Base-by-base conservation (phyloP, 2,888 invertebrate genomes). In the Mesorhabditis spiculigera region DNA sequence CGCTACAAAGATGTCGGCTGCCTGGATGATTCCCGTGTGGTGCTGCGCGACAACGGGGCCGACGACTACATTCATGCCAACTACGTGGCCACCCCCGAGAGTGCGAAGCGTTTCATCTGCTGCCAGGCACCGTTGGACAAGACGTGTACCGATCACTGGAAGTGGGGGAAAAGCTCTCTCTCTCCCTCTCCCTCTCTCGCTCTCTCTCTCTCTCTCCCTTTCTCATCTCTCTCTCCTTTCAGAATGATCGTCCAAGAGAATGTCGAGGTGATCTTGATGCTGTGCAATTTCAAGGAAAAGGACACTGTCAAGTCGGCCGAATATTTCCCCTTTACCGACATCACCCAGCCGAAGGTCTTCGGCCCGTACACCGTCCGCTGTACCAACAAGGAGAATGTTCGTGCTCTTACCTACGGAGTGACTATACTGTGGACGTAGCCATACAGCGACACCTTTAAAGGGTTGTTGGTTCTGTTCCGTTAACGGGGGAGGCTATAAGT, bases 41-140 rank as follows among this genome's bases (percentile, higher is more conserved):
- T 71, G 68, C 70, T 78, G 16, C 43, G 28, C 1, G 67, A 71
- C 66, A 69, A 68, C 45, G 73, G 71, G 68, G 68, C 69, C 4
- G 72, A 71, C 66, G 76, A 78, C 63, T 78, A 78, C 72, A 75
- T 78, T 50, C 78, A 78, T 61, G 78, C 74, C 6, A 78, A 78
- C 72, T 78, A 72, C 71, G 78, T 78, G 61, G 63, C 72, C 43
- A 73, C 73, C 13, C 73, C 76, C 8, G 45, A 62, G 42, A 69
- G 68, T 42, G 68, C 73, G 6, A 73, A 74, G 65, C 71, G 76
- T 5, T 78, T 78, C 73, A 78, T 78, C 67, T 78, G 78, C 64
- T 41, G 45, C 45, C 69, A 76, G 70, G 78, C 76, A 45, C 78
- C 78, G n/a, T 42, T 78, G 67, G 74, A 73, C 66, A 74, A 73